phyloP scores from a whole-genome alignment of 2,113 vertebrate genomes.

The Axis porcinus region DNA sequence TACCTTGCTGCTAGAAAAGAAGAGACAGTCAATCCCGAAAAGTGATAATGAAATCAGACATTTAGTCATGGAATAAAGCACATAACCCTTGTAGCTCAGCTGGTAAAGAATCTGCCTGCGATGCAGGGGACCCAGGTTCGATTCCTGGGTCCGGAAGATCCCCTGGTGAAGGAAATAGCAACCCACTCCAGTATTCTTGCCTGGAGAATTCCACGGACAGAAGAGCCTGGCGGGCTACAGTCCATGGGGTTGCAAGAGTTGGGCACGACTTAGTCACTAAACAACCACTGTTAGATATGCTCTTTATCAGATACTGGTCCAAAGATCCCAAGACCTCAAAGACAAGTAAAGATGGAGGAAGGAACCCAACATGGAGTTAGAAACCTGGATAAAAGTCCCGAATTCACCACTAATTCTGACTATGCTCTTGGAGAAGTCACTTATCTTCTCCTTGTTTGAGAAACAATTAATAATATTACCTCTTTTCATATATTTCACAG shows the following conservation, averaged over 20 bases:
- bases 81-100: not conserved
- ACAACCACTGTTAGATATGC: rapidly evolving
- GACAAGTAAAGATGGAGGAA: not conserved
- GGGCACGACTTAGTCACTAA: not conserved
- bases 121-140: rapidly evolving
- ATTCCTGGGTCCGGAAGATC: not conserved
- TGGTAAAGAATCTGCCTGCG: not conserved
- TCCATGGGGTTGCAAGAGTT: not conserved
- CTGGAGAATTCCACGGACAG: not conserved
- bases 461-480: not conserved
- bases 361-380: not conserved
- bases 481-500: not conserved
- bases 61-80: not conserved
- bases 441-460: not conserved
- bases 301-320: not conserved
- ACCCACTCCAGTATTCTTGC: not conserved
- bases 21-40: not conserved
- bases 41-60: not conserved
- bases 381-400: not conserved
- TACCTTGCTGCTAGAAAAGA: not conserved
- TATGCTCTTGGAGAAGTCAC: not conserved
- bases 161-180: not conserved
- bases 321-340: not conserved
- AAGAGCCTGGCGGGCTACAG: not conserved
- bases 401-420: not conserved